These are phyloP conservation scores for Ethmia dodecea DNA, from an alignment of 2,888 invertebrate species.

Conservation along the genomic window DNA sequence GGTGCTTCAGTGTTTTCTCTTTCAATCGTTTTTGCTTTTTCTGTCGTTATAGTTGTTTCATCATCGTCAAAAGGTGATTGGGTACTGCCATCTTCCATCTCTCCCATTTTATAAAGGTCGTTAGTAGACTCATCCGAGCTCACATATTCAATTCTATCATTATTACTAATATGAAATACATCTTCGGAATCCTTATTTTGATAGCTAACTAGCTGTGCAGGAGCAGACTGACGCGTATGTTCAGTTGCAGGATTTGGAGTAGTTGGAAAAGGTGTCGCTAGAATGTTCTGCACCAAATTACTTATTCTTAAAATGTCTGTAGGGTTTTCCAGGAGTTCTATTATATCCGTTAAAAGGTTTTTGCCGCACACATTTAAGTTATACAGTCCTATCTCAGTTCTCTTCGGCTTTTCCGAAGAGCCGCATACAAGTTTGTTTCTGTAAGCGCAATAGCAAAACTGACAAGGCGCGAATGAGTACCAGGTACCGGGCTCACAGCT, in stretches of 20 bases:
- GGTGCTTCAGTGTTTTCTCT: not conserved
- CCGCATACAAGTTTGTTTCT: conserved; percentile 51
- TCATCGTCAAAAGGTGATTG: conserved; percentile 20
- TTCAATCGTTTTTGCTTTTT: not conserved
- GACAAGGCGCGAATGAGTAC: conserved; percentile 54
- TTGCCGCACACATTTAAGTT: conserved; percentile 42
- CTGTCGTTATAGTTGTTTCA: not conserved
- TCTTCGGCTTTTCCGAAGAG: conserved; percentile 24
- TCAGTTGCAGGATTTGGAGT: too few species aligned
- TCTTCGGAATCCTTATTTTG: too few species aligned
- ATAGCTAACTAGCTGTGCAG: too few species aligned
- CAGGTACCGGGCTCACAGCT: conserved; percentile 42
- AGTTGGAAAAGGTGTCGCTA: too few species aligned
- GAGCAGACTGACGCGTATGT: too few species aligned
- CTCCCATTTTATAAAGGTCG: too few species aligned
- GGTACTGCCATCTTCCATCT: too few species aligned
- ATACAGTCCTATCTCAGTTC: conserved; percentile 34
- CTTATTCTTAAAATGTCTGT: too few species aligned
- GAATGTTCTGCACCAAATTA: too few species aligned
- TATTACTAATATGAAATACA: too few species aligned
- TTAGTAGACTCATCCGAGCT: too few species aligned
- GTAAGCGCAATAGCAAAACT: conserved; percentile 49
- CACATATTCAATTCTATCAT: too few species aligned
- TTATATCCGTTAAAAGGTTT: conserved; percentile 33
- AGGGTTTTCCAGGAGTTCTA: conserved; percentile 21